Conservation (phyloP, 2,888 invertebrate species). For the Ochropleura leucogaster region DNA sequence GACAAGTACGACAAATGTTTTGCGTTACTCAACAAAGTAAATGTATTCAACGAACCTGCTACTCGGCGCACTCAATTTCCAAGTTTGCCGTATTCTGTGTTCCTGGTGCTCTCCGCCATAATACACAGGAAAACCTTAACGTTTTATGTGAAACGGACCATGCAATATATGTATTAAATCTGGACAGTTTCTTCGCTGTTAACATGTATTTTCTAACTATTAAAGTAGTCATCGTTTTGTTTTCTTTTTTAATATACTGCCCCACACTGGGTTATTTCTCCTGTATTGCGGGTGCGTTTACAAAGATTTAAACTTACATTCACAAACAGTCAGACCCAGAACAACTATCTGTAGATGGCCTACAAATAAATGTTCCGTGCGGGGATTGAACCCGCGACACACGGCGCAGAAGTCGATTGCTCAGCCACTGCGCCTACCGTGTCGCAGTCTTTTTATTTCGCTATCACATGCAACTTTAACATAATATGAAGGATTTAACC, state of each 20-base stretch:
- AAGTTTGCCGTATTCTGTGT: constrained; percentile 26
- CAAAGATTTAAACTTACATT: too few species aligned
- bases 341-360: too few species aligned
- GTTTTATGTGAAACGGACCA: constrained; percentile 47
- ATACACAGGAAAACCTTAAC: constrained; percentile 10
- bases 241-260: too few species aligned
- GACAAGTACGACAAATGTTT: constrained; percentile 45
- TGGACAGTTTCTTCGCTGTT: constrained; percentile 23
- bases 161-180: constrained; percentile 40
- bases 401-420: too few species aligned
- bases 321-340: too few species aligned
- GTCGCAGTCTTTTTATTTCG: constrained; percentile 3
- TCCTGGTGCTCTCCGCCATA: constrained; percentile 4
- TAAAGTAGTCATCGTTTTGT: constrained; percentile 49
- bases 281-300: too few species aligned
- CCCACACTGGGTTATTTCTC: too few species aligned
- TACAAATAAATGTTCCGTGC: too few species aligned
- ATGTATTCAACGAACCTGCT: constrained; percentile 37
- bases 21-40: constrained; percentile 38
- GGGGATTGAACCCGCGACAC: too few species aligned
- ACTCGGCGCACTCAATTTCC: constrained; percentile 34
- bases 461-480: constrained; percentile 26
- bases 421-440: too few species aligned
- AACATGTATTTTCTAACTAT: constrained; percentile 43
- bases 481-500: constrained; percentile 10